These are phyloP conservation scores for Melipona quadrifasciata DNA, from an alignment of 1,140 invertebrate species.

Conservation along the genomic window DNA sequence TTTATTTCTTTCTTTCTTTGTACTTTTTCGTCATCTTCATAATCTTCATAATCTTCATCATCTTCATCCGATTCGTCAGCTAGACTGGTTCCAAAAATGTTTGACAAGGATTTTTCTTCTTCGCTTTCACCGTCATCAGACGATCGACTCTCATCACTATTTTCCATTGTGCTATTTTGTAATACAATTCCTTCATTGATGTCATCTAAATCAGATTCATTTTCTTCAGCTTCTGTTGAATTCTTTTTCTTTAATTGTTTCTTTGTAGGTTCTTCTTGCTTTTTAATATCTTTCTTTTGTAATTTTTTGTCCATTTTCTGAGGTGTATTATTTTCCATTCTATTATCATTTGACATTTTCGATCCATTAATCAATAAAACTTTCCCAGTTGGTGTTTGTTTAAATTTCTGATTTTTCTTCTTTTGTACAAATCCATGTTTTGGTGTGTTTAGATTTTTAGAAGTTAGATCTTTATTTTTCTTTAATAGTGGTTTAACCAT, in stretches of 20 bases:
- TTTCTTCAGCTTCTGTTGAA: constrained; percentile 14
- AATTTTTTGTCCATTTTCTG: constrained; percentile 17
- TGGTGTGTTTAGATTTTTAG: not conserved
- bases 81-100: constrained; percentile 55
- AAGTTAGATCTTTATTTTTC: not conserved
- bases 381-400: constrained; percentile 58
- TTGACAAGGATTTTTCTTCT: constrained; percentile 22
- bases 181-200: constrained; percentile 42
- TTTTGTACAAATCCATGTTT: constrained; percentile 45
- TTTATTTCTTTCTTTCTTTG: constrained; percentile 54
- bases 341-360: constrained; percentile 1
- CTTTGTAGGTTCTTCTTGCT: not conserved
- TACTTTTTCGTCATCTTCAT: constrained; percentile 41
- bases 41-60: constrained; percentile 64
- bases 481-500: constrained; percentile 35
- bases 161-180: constrained; percentile 6
- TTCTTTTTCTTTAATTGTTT: not conserved
- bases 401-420: constrained; percentile 63
- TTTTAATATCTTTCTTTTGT: constrained; percentile 19
- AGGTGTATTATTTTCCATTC: not conserved
- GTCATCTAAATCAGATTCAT: constrained; percentile 38
- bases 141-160: constrained; percentile 32
- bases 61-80: constrained; percentile 32
- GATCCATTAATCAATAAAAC: constrained; percentile 50
- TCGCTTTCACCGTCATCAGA: constrained; percentile 35